Conservation (phyloP, 1,140 invertebrate genomes). For the Zaprionus nigranus region DNA sequence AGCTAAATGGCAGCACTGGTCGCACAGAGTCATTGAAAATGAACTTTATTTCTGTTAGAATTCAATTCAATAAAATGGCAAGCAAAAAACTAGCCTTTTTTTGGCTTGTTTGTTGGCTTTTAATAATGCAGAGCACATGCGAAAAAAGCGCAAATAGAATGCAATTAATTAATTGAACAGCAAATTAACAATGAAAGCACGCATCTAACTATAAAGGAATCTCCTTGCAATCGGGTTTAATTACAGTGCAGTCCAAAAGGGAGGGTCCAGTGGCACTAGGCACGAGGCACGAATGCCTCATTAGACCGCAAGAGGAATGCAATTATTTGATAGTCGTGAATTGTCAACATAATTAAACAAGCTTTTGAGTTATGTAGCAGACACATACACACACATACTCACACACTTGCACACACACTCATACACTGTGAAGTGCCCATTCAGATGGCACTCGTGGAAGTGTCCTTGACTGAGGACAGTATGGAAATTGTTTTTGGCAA, state of each 20-base stretch:
- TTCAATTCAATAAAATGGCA: background rate
- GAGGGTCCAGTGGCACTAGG: background rate
- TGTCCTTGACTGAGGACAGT: slow-evolving; percentile 50
- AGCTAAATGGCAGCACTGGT: too few relatives aligned
- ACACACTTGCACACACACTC: slow-evolving; percentile 11
- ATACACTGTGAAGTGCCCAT: background rate
- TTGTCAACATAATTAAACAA: slow-evolving; percentile 52
- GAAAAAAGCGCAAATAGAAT: background rate
- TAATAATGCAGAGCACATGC: background rate
- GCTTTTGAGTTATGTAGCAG: slow-evolving; percentile 30
- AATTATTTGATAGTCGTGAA: slow-evolving; percentile 46
- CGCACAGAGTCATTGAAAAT: too few relatives aligned
- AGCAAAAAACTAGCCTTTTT: too few relatives aligned
- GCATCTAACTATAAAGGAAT: background rate
- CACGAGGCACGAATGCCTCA: slow-evolving; percentile 9
- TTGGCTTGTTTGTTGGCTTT: background rate
- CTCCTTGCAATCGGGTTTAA: background rate
- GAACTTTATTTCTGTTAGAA: background rate
- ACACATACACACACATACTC: slow-evolving; percentile 9
- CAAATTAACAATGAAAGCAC: slow-evolving; percentile 1
- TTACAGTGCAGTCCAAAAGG: background rate
- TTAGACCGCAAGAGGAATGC: slow-evolving; percentile 42
- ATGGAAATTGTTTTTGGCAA: slow-evolving; percentile 79
- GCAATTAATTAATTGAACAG: slow-evolving; percentile 2
- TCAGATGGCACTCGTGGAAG: slow-evolving; percentile 17